Base-by-base conservation (phyloP, 2,113 vertebrate genomes). In the Microcebus ravelobensis region DNA sequence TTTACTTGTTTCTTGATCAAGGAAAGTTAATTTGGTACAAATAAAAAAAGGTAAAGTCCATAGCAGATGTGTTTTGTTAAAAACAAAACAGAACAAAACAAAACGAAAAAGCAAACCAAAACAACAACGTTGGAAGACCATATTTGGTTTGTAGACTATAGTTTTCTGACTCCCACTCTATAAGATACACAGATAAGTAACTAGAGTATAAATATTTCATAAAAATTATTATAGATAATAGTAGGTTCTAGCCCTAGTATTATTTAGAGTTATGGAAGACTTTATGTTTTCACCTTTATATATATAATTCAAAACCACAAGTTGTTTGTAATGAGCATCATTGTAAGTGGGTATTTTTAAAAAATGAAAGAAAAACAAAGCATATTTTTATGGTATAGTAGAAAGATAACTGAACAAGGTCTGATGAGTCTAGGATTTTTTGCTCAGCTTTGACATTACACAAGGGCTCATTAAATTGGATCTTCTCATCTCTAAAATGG, bases 401-500 rank as follows among this genome's bases (percentile, higher is more conserved):
- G 34, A 73, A 91, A 88, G 29, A 81, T 71, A 71, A 93, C 13
- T 88, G 29, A 42, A 70, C 20, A 68, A 73, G 3, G 6, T 90
- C 14, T 63, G 50, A 31, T 48, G 21, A 74, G 12, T 50, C 21
- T 8, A 76, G 25, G 21, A 94, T 81, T 76, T 80, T 86, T 18
- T 61, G 21, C 31, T 87, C 21, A 85, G 36, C 20, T 93, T 79
- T 94, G 67, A 90, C 15, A 73, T 13, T 65, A 68, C 25, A 34
- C 50, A 70, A 77, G n/a, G n/a, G 6, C 29, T 86, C 77, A 36
- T 20, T 17, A 57, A 14, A 12, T 17, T 96, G 42, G 18, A 45
- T 76, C 76, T 90, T 90, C n/a, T 92, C 25, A 68, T 71, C 42
- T 87, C 25, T 87, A 76, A 94, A 87, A 57, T 55, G 55, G 67